Evolutionary conservation across 2,888 invertebrate species (phyloP).

Genomic region (Escarpia spicata): DNA sequence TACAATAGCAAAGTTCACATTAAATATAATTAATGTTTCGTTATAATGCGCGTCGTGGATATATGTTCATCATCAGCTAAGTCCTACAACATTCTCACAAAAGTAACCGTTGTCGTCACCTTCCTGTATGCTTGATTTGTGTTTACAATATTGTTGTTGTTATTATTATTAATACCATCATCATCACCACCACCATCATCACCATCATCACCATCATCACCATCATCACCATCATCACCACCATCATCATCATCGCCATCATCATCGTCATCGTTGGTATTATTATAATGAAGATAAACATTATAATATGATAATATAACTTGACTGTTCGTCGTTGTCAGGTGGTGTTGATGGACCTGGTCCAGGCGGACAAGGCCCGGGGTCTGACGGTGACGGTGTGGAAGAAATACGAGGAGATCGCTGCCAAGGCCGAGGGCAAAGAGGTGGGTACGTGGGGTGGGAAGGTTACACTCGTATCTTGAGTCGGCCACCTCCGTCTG

Average conservation of each 20-base stretch:
- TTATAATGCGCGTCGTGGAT: no score
- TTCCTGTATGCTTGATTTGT: no score
- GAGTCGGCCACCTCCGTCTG: background rate
- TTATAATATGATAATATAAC: background rate
- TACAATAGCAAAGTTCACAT: no score
- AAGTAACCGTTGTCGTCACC: no score
- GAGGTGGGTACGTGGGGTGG: conserved; percentile 42
- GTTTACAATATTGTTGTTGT: no score
- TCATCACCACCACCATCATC: background rate
- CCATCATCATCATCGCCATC: background rate
- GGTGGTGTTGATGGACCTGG: background rate
- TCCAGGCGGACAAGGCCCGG: background rate
- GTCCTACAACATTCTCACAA: no score
- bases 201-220: background rate
- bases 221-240: background rate
- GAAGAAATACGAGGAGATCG: conserved; percentile 57
- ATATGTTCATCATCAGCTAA: no score
- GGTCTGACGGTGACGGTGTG: conserved; percentile 53
- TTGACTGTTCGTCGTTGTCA: background rate
- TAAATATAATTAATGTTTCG: no score
- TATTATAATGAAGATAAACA: background rate
- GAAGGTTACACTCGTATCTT: background rate
- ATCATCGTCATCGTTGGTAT: background rate
- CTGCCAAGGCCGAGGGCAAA: conserved; percentile 53
- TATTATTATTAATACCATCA: no score